phyloP scores from a whole-genome alignment of 2,113 vertebrate species.

The Candoia aspera region DNA sequence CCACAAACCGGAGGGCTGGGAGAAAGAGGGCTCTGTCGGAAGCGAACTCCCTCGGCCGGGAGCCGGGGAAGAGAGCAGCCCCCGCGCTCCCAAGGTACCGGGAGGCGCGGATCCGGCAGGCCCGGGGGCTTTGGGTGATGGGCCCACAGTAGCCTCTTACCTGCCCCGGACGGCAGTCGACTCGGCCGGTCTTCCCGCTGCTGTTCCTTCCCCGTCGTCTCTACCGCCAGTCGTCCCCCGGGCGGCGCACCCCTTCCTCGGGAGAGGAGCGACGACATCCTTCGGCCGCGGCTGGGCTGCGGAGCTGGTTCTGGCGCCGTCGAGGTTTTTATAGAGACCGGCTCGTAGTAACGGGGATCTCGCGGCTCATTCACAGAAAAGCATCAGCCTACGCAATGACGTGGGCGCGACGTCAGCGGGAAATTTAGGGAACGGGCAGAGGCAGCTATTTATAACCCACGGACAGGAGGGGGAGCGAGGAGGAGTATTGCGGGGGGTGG shows the following conservation, averaged over 20 bases:
- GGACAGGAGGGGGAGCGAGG: constrained; percentile 40
- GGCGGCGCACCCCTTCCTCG: not conserved
- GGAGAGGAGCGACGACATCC: not conserved
- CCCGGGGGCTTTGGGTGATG: not conserved
- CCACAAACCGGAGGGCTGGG: not conserved
- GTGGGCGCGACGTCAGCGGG: constrained; percentile 68
- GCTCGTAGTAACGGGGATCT: constrained; percentile 70
- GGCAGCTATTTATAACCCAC: constrained; percentile 68
- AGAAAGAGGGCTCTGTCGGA: not conserved
- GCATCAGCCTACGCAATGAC: constrained; percentile 73
- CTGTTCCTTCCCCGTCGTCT: not conserved
- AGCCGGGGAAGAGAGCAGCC: not conserved
- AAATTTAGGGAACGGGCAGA: constrained; percentile 68
- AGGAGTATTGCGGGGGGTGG: not conserved
- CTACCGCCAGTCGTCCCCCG: not conserved
- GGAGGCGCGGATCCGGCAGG: not conserved
- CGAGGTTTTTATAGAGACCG: constrained; percentile 65
- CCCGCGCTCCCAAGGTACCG: not conserved
- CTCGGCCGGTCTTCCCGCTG: not conserved
- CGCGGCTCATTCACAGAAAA: constrained; percentile 71
- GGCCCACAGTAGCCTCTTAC: not conserved
- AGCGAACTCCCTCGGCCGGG: not conserved
- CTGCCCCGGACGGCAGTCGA: not conserved
- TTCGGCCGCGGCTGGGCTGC: constrained; percentile 35
- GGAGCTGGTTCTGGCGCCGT: constrained; percentile 37